Conservation (phyloP, 2,888 invertebrate species). For the Tipula confusa region DNA sequence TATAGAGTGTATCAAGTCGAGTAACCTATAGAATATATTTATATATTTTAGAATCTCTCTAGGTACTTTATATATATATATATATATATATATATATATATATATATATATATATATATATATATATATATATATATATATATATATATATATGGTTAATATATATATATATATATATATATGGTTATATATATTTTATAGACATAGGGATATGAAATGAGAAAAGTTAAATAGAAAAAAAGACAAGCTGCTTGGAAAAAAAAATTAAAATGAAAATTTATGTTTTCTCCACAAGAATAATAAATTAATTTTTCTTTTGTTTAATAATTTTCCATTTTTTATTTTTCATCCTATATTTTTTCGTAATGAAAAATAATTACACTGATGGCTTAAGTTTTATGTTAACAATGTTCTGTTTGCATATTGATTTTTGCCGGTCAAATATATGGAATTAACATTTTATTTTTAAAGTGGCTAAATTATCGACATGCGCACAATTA, state of each 20-base stretch:
- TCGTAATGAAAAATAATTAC: not conserved
- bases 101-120: no score
- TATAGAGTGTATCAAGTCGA: not conserved
- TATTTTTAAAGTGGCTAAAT: no score
- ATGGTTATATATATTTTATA: not conserved
- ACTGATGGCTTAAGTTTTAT: not conserved
- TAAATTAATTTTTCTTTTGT: not conserved
- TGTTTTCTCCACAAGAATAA: constrained; percentile 12
- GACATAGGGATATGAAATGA: not conserved
- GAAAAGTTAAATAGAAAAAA: not conserved
- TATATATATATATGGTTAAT: no score
- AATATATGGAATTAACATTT: no score
- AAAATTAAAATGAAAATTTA: not conserved
- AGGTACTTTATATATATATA: not conserved
- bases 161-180: no score
- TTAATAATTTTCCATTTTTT: not conserved
- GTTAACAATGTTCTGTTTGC: not conserved
- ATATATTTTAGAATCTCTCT: no score
- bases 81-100: not conserved
- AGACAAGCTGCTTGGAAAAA: not conserved
- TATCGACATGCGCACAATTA: no score
- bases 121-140: no score
- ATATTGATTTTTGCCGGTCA: not conserved
- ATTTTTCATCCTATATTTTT: not conserved
- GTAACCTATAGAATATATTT: no score